phyloP scores from a whole-genome alignment of 2,113 vertebrate genomes.

The Alectura lathami region DNA sequence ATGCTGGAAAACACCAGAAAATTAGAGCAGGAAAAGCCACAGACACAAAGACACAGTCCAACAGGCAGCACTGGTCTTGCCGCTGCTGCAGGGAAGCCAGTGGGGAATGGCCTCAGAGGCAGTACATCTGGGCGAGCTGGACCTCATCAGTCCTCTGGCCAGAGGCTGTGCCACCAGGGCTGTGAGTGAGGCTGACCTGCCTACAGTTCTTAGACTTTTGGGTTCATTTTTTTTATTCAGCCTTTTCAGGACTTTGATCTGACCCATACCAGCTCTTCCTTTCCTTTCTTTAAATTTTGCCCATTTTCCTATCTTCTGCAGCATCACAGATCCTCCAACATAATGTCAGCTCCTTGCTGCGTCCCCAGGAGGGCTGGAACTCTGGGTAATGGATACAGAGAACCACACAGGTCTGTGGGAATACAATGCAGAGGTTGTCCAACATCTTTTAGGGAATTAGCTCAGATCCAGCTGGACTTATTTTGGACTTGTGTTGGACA shows the following conservation, averaged over 20 bases:
- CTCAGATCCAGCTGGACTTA: not conserved
- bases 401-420: not conserved
- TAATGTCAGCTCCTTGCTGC: not conserved
- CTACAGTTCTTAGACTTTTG: not conserved
- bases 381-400: not conserved
- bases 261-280: not conserved
- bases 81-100: not conserved
- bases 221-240: not conserved
- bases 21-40: not conserved
- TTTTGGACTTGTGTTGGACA: not conserved
- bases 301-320: not conserved
- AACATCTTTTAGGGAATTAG: not conserved
- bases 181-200: not conserved
- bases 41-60: not conserved
- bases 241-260: not conserved
- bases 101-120: not conserved
- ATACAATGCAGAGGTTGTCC: not conserved
- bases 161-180: not conserved
- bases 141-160: not conserved
- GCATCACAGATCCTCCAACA: not conserved
- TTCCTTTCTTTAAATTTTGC: not conserved
- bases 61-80: not conserved
- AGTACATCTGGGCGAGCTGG: not conserved
- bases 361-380: not conserved
- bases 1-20: not conserved